Evolutionary conservation across 2,113 vertebrate species (phyloP).

Genomic region (Thamnophis sirtalis): DNA sequence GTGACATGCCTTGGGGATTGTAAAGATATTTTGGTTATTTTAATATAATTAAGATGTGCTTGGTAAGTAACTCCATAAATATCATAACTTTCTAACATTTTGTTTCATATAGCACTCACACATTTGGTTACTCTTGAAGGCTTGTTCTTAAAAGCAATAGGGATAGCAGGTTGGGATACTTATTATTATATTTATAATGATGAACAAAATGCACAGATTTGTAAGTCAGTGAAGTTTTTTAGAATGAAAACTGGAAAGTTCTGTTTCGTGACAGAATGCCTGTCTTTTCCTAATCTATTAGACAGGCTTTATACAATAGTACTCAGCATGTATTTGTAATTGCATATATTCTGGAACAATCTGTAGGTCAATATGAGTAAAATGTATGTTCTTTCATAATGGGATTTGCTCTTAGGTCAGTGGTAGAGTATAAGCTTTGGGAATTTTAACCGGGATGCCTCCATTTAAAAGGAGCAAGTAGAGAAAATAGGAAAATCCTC

Average conservation of each 20-base stretch:
- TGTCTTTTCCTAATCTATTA: not conserved
- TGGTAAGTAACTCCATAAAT: no score
- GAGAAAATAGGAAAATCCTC: not conserved
- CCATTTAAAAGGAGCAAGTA: not conserved
- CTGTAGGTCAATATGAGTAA: not conserved
- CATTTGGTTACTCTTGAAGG: conserved; percentile 6
- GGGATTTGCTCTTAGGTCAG: not conserved
- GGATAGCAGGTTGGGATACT: conserved; percentile 1
- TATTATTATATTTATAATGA: not conserved
- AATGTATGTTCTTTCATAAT: not conserved
- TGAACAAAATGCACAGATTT: conserved; percentile 34
- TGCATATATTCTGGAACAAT: not conserved
- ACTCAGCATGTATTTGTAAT: not conserved
- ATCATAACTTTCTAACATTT: no score
- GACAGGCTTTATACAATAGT: not conserved
- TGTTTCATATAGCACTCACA: not conserved
- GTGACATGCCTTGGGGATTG: no score
- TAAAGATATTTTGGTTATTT: no score
- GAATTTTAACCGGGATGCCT: not conserved
- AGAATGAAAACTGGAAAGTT: conserved; percentile 45
- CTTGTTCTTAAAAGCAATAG: conserved; percentile 12
- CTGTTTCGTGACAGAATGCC: conserved; percentile 1
- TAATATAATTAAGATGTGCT: no score
- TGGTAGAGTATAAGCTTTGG: not conserved
- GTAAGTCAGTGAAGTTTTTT: conserved; percentile 32